These are phyloP conservation scores for Mantis religiosa DNA, from an alignment of 2,888 invertebrate genomes.

Conservation along the genomic window DNA sequence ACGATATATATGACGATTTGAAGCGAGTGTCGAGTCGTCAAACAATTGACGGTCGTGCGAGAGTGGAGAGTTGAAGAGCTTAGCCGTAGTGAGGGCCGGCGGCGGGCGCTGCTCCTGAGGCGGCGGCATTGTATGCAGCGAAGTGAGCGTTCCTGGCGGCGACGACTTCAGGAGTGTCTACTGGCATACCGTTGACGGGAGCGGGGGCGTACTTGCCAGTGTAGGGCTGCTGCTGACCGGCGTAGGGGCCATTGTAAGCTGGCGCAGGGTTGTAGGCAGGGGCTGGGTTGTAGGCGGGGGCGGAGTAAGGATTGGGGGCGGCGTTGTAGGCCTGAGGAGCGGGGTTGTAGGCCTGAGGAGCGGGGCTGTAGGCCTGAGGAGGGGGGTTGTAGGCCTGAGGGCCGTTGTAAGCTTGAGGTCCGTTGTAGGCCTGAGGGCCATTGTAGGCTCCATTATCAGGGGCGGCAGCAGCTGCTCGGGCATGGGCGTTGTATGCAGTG, in stretches of 20 bases:
- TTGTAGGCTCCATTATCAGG: background rate
- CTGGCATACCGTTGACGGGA: background rate
- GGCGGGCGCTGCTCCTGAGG: background rate
- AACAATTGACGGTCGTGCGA: background rate
- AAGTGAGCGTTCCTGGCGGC: background rate
- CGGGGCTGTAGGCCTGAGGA: background rate
- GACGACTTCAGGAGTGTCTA: background rate
- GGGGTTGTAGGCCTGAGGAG: background rate
- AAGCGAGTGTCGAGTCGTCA: background rate
- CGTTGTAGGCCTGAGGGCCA: background rate
- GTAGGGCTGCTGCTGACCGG: background rate
- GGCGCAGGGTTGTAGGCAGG: background rate
- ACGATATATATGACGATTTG: background rate
- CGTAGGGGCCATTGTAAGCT: background rate
- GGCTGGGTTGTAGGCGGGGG: background rate
- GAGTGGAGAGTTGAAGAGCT: background rate
- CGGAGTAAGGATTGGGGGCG: no score
- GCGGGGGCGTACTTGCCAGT: background rate
- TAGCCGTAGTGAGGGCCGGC: background rate
- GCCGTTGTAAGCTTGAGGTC: background rate
- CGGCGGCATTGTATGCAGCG: background rate
- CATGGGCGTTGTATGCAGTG: background rate
- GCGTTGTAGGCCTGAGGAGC: background rate
- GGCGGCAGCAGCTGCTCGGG: background rate
- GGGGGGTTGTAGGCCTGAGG: background rate